Percentiles rank a stretch among this genome's conserved stretches.
These are phyloP conservation scores for Bubo bubo DNA, from an alignment of 2,113 vertebrate species.

Conservation along the genomic window DNA sequence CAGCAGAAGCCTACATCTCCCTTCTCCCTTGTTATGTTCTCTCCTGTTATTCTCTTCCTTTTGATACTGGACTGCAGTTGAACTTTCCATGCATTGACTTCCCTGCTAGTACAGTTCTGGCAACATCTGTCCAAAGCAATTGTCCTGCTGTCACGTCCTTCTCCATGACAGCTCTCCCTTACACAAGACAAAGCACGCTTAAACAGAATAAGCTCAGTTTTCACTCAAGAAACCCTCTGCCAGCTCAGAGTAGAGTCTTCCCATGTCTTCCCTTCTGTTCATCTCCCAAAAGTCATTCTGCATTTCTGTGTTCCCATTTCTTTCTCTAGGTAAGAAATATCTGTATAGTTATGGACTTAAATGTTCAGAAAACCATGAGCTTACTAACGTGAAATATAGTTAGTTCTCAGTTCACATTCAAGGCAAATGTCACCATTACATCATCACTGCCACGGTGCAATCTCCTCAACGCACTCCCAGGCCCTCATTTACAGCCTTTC, in stretches of 20 bases:
- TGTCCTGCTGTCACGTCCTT: background rate
- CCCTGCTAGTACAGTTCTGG: background rate
- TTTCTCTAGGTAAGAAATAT: background rate
- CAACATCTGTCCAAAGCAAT: background rate
- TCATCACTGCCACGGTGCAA: background rate
- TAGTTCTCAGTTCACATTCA: background rate
- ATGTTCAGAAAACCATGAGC: background rate
- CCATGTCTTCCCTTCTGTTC: background rate
- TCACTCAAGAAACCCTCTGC: background rate
- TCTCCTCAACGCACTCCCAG: background rate
- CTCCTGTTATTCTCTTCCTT: background rate
- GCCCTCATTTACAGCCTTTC: background rate
- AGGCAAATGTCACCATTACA: background rate
- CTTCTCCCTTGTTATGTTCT: background rate
- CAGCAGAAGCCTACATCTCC: background rate
- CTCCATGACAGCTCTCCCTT: background rate
- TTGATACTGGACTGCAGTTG: background rate
- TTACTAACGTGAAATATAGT: background rate
- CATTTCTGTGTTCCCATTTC: background rate
- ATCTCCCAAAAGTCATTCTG: background rate
- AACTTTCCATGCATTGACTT: background rate
- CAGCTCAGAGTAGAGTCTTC: background rate
- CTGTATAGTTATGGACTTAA: fast-evolving
- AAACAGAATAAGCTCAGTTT: background rate
- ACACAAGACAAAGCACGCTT: background rate